Percentiles rank a stretch among this genome's conserved stretches.
phyloP scores from a whole-genome alignment of 1,140 invertebrate species.

The Orchesella cincta region DNA sequence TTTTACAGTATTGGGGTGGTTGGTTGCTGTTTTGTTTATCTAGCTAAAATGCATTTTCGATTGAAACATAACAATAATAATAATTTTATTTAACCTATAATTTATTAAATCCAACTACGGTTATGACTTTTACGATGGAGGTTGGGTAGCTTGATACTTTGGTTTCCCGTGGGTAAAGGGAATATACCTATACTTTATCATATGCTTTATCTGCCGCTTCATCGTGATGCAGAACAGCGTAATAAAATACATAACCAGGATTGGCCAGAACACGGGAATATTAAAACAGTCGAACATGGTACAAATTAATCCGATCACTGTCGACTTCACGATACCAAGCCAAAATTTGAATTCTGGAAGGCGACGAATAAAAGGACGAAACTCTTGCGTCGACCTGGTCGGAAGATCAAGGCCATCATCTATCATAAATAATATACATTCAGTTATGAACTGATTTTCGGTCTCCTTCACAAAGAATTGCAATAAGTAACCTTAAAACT shows the following conservation, averaged over 20 bases:
- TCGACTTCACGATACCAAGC: slow-evolving; percentile 95
- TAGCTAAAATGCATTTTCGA: background rate
- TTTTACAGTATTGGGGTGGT: too few relatives aligned
- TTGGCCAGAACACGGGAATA: slow-evolving; percentile 99
- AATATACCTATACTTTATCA: slow-evolving; percentile 98
- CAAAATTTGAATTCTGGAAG: slow-evolving; percentile 99
- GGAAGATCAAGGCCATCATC: slow-evolving; percentile 89
- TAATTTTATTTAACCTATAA: background rate
- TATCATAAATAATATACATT: slow-evolving; percentile 58
- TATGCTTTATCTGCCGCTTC: slow-evolving; percentile 99
- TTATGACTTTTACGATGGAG: slow-evolving; percentile 36
- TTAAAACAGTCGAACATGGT: slow-evolving; percentile 98
- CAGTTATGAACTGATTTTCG: background rate
- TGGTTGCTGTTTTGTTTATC: too few relatives aligned
- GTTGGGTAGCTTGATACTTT: slow-evolving; percentile 67
- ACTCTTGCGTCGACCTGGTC: slow-evolving; percentile 93
- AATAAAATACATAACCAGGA: slow-evolving; percentile 99
- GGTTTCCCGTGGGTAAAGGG: slow-evolving; percentile 98
- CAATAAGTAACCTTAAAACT: background rate
- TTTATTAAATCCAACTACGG: background rate
- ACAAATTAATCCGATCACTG: slow-evolving; percentile 84
- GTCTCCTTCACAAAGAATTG: too few relatives aligned
- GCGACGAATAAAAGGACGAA: slow-evolving; percentile 95
- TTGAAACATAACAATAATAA: background rate
- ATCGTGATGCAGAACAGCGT: slow-evolving; percentile 98